A percentile compares a stretch with the other conserved stretches of the same genome.
Evolutionary conservation across 2,888 invertebrate genomes (phyloP).

Genomic region (Oegoconia quadripuncta): DNA sequence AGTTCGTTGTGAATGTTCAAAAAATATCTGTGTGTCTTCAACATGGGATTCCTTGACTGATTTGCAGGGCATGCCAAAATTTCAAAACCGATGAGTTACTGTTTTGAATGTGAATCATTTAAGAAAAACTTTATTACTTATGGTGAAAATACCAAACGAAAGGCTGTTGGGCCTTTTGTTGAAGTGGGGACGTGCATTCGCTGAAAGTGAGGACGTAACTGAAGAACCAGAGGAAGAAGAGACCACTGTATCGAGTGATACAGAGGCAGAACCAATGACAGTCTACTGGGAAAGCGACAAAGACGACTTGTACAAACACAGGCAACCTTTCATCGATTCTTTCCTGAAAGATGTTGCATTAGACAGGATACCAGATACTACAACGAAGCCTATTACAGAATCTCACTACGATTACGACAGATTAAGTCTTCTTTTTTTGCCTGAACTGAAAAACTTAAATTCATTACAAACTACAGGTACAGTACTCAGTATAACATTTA

Average conservation of each 20-base stretch:
- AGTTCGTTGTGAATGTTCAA: constrained; percentile 53
- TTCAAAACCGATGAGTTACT: constrained; percentile 58
- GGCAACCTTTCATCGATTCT: constrained; percentile 61
- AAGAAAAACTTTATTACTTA: constrained; percentile 57
- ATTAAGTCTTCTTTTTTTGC: constrained; percentile 51
- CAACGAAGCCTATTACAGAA: constrained; percentile 61
- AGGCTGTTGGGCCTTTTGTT: constrained; percentile 73
- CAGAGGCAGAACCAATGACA: constrained; percentile 59
- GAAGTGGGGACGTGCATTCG: constrained; percentile 47
- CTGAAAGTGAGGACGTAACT: constrained; percentile 43
- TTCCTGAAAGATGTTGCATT: constrained; percentile 54
- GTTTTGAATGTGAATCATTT: constrained; percentile 60
- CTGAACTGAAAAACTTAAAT: constrained; percentile 51
- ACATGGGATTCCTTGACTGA: constrained; percentile 74
- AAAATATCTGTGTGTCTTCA: constrained; percentile 77
- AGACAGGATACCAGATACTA: constrained; percentile 62
- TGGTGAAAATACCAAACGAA: constrained; percentile 67
- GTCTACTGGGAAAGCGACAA: constrained; percentile 72
- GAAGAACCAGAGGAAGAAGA: constrained; percentile 37
- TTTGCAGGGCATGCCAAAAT: constrained; percentile 75
- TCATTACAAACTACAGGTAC: not conserved
- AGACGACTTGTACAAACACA: constrained; percentile 44
- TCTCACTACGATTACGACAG: constrained; percentile 66
- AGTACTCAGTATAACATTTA: constrained; percentile 4
- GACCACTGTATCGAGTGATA: constrained; percentile 13